Conservation (phyloP, 2,113 vertebrate genomes). For the Myiozetetes cayanensis region DNA sequence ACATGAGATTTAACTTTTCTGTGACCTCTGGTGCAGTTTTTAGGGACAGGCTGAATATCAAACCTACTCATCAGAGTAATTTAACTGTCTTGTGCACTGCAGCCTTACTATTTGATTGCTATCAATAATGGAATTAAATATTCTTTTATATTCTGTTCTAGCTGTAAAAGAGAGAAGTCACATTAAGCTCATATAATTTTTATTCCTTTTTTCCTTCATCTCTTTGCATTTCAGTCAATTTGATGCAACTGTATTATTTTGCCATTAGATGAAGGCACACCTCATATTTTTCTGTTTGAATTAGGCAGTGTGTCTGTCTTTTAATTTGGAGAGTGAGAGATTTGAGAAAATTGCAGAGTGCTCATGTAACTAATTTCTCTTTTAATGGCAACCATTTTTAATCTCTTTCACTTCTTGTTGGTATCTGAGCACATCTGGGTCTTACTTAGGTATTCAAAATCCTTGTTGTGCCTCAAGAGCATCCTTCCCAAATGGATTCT, state of each 20-base stretch:
- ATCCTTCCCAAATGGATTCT: slow-evolving; percentile 5
- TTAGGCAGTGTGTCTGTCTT: background rate
- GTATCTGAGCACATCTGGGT: slow-evolving; percentile 13
- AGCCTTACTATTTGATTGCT: background rate
- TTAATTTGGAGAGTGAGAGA: slow-evolving; percentile 24
- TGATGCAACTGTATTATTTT: slow-evolving; percentile 3
- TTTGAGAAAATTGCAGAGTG: slow-evolving; percentile 9
- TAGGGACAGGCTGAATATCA: background rate
- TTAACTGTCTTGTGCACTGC: background rate
- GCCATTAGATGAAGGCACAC: background rate
- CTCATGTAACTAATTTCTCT: slow-evolving; percentile 20
- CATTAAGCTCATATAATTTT: background rate
- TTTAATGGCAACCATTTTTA: slow-evolving; percentile 14
- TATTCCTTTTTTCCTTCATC: background rate
- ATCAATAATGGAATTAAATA: background rate
- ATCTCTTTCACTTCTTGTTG: slow-evolving; percentile 5
- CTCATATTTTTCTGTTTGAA: background rate
- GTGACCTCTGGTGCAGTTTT: background rate
- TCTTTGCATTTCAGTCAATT: slow-evolving; percentile 13
- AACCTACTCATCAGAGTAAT: background rate
- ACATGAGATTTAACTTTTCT: background rate
- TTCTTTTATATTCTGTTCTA: background rate
- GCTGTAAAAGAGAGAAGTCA: background rate
- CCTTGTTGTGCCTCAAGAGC: background rate
- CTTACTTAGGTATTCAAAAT: slow-evolving; percentile 14